phyloP scores from a whole-genome alignment of 2,888 invertebrate species.

The Darwinula stevensoni region DNA sequence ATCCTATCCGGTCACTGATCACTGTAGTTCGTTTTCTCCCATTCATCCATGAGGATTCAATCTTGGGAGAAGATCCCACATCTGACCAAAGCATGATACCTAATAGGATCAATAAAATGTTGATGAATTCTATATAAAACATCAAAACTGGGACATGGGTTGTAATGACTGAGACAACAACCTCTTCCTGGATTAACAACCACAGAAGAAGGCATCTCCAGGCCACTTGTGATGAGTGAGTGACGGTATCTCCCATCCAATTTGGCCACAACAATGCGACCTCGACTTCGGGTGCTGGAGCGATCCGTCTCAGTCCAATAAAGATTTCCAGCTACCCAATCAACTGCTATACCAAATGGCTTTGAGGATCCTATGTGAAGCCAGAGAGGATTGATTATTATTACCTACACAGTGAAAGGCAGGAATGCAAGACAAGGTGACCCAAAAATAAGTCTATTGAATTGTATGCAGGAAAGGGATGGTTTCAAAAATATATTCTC shows the following conservation, averaged over 20 bases:
- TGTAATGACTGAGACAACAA: too few relatives aligned
- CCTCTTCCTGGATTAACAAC: slow-evolving; percentile 34
- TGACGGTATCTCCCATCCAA: slow-evolving; percentile 65
- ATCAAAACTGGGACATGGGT: too few relatives aligned
- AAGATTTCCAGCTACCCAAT: slow-evolving; percentile 73
- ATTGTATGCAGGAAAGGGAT: too few relatives aligned
- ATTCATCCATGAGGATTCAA: slow-evolving; percentile 90
- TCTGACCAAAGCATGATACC: slow-evolving; percentile 81
- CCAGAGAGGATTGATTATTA: not conserved
- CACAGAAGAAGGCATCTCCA: slow-evolving; percentile 63
- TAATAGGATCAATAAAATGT: too few relatives aligned
- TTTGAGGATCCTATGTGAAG: slow-evolving; percentile 29
- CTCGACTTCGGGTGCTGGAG: slow-evolving; percentile 19
- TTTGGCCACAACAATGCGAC: slow-evolving; percentile 48
- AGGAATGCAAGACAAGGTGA: too few relatives aligned
- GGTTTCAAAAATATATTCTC: too few relatives aligned
- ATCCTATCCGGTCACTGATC: slow-evolving; percentile 46
- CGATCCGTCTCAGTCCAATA: slow-evolving; percentile 74
- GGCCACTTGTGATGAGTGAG: slow-evolving; percentile 33
- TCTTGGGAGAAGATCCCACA: slow-evolving; percentile 62
- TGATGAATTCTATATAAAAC: too few relatives aligned
- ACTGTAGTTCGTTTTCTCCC: slow-evolving; percentile 57
- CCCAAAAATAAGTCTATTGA: too few relatives aligned
- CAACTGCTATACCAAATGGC: slow-evolving; percentile 66
- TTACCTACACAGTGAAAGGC: not conserved